Evolutionary conservation across 2,797 vertebrate species (phyloP), one percentile per base, ranked within the genome.

Genomic region (Mus spretus): DNA sequence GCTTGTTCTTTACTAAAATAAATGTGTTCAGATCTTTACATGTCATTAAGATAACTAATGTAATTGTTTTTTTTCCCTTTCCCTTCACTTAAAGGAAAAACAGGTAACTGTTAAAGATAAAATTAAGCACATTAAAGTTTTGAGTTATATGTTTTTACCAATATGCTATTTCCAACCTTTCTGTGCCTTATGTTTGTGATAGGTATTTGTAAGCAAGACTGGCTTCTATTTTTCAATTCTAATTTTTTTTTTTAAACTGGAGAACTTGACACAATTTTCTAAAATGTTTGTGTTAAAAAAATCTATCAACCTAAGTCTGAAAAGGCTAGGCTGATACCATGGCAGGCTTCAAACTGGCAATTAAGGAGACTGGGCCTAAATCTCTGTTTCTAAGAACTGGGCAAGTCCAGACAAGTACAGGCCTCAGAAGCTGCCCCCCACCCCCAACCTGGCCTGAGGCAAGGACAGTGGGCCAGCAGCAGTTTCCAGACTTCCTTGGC

Each of bases 1-100:
- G 75, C 2, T 90, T 63, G 2, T 72, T 92, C 20, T 89, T 93
- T 79, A 84, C 44, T 87, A 24, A 92, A 80, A 95, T 40, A 84
- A 26, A 81, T 89, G 40, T n/a, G 22, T 93, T 87, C 57, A 96
- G 3, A 81, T 81, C 40, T 87, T 94, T 61, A 59, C 57, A 77
- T 89, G 84, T 96, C 96, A 80, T 94, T 92, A 6, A 67, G 40
- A 82, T 88, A 28, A 72, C 9, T 72, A 13, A 90, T 79, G 92
- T 96, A 90, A 74, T 28, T 63, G 84, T 70, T 95, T 93, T 50
- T 4, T 6, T 5, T 17, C 24, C 28, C 34, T 19, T 67, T 63
- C 47, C 44, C 63, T n/a, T 85, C 40, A 67, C 61, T 85, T 85
- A 67, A n/a, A 50, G 28, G 6, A 63, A 47, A 67, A 70, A 86